Evolutionary conservation across 1,140 invertebrate genomes (phyloP), one percentile per base, ranked within the genome.

Genomic region (Glomeris maerens): DNA sequence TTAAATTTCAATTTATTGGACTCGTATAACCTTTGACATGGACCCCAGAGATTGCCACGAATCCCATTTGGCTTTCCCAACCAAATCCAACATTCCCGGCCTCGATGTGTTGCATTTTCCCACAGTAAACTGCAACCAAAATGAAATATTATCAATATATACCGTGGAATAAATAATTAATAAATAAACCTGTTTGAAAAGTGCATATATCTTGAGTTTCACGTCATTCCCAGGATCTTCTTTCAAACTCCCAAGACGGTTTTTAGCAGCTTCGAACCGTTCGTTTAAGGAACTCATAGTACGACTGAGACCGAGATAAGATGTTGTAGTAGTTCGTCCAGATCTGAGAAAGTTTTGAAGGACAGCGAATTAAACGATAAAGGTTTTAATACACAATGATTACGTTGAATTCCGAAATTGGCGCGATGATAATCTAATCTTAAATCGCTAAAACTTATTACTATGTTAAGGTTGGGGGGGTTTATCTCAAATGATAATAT

Each of bases 31-130:
- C 27, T 29, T 4, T 5, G 26, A 13, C 36, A 49, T 45, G 5
- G 61, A 57, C 20, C 70, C 74, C 5, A 77, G 59, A 26, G 55
- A 50, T 58, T 69, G 75, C 77, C 77, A 78, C 3, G 77, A 75
- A 52, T 74, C 70, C 74, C 75, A 79, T 60, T 79, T 79, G 5
- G 74, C 75, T 54, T 73, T 70, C 2, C 72, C 75, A 29, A 77
- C 73, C 58, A 78, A 66, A 57, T 79, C 75, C 61, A 76, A 67
- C 66, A 75, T 71, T n/a, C 74, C 74, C 27, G 77, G 77, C 50
- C 74, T 72, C 20, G 65, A 60, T 3, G 59, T 65, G 45, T 68
- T 71, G 47, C 73, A 73, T 50, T 70, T 62, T 4, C 77, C 77
- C 42, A 62, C 57, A 0, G 74, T 77, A 2, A 73, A 67, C 69